Evolutionary conservation across 2,113 vertebrate species (phyloP), one percentile per base, ranked within the genome.

Genomic region (Lipotes vexillifer): DNA sequence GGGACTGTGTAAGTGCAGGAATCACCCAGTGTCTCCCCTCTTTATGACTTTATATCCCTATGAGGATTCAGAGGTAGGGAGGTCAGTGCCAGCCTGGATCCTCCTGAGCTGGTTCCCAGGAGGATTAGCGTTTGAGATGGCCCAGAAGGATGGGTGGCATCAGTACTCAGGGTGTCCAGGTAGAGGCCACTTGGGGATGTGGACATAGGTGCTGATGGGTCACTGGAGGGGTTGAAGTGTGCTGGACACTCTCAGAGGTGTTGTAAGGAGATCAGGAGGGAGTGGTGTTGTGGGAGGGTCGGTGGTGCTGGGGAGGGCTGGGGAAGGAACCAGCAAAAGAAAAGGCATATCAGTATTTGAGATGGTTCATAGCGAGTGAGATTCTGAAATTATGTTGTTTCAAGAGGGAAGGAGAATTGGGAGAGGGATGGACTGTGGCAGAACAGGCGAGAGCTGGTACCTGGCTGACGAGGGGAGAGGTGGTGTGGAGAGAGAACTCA

Each of bases 21-120:
- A 23, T 27, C 8, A 33, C 9, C 0, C 2, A 3, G 25, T 36
- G 23, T 84, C 15, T 46, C 3, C 20, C 23, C 21, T 72, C 5
- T 21, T 2, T 0, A 0, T 44, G 63, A 52, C 55, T 52, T 10
- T 9, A n/a, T 27, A 5, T 10, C 69, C 18, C 80, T 21, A 0
- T 77, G 41, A 14, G 15, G 27, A 27, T 41, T 52, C 52, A 21
- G 33, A 77, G 63, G 5, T 11, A 20, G 63, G 5, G 31, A 52
- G 20, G 52, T 17, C 21, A 20, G 0, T 78, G 31, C 46, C 36
- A 49, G 20, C 38, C n/a, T 8, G 0, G 0, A 5, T 15, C 3
- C 0, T 44, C 3, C 49, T 69, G 21, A 20, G 38, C 44, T 15
- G n/a, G 3, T 77, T 86, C n/a, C 63, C 31, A 10, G 52, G 12